A percentile compares a stretch with the other conserved stretches of the same genome.
phyloP scores from a whole-genome alignment of 2,888 invertebrate genomes.

The Chromoteleia sp. region DNA sequence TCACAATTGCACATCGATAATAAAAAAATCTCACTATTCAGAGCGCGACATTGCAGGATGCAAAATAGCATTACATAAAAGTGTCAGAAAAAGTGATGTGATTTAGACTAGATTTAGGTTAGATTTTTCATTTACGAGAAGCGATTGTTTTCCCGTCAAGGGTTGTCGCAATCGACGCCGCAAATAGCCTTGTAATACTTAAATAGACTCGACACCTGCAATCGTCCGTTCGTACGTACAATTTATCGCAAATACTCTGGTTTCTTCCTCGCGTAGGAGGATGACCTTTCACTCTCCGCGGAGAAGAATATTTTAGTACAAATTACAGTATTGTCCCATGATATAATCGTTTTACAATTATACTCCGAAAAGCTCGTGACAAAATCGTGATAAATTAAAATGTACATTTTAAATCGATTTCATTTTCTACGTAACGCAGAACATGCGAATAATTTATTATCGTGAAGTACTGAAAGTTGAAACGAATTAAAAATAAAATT shows the following conservation, averaged over 20 bases:
- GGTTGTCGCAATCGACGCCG: slow-evolving; percentile 48
- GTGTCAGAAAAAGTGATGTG: slow-evolving; percentile 36
- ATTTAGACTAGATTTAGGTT: slow-evolving; percentile 27
- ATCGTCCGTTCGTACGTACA: slow-evolving; percentile 48
- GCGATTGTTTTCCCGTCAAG: slow-evolving; percentile 37
- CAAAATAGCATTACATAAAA: slow-evolving; percentile 38
- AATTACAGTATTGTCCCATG: slow-evolving; percentile 11
- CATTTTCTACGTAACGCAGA: too few relatives aligned
- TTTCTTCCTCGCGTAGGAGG: slow-evolving; percentile 61
- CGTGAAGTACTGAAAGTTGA: too few relatives aligned
- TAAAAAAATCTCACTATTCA: background rate
- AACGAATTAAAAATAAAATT: too few relatives aligned
- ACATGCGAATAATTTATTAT: too few relatives aligned
- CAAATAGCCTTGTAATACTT: slow-evolving; percentile 69
- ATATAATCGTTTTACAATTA: too few relatives aligned
- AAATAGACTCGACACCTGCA: slow-evolving; percentile 56
- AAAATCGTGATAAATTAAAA: too few relatives aligned
- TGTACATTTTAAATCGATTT: too few relatives aligned
- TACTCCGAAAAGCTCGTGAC: too few relatives aligned
- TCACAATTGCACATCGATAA: slow-evolving; percentile 1
- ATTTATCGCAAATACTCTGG: slow-evolving; percentile 44
- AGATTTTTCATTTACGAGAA: slow-evolving; percentile 16
- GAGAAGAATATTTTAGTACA: slow-evolving; percentile 25
- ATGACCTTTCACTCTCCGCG: slow-evolving; percentile 64
- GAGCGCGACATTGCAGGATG: background rate